phyloP scores from a whole-genome alignment of 1,140 invertebrate species.

The Halyomorpha halys region DNA sequence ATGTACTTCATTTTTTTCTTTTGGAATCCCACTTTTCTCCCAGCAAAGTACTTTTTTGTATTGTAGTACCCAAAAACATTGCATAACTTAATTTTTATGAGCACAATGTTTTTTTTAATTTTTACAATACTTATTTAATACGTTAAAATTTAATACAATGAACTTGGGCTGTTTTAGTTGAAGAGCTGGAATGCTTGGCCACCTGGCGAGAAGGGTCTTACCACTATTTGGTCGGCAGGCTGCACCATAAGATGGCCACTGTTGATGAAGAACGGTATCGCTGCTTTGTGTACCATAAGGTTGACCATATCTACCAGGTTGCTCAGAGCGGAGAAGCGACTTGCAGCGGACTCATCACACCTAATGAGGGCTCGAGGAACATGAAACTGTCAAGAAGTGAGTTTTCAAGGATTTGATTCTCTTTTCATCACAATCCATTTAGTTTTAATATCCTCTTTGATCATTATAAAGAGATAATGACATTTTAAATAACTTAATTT shows the following conservation, averaged over 20 bases:
- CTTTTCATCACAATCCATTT: too few relatives aligned
- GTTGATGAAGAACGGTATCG: slow-evolving; percentile 51
- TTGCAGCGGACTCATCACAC: slow-evolving; percentile 58
- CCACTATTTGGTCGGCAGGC: slow-evolving; percentile 63
- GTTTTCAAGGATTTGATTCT: not conserved
- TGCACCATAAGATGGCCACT: slow-evolving; percentile 42
- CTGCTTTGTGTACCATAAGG: slow-evolving; percentile 55
- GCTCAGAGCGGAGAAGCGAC: slow-evolving; percentile 73
- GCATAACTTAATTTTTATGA: too few relatives aligned
- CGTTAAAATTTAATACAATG: not conserved
- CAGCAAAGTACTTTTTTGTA: too few relatives aligned
- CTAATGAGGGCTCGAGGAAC: slow-evolving; percentile 51
- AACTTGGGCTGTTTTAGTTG: slow-evolving; percentile 47
- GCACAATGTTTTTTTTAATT: too few relatives aligned
- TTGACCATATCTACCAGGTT: slow-evolving; percentile 43
- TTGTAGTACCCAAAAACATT: too few relatives aligned
- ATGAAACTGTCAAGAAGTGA: slow-evolving; percentile 51
- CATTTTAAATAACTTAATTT: too few relatives aligned
- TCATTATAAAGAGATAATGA: too few relatives aligned
- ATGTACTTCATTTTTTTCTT: too few relatives aligned
- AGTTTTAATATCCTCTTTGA: too few relatives aligned
- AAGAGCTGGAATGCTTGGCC: slow-evolving; percentile 70
- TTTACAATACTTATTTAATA: too few relatives aligned
- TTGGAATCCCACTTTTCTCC: too few relatives aligned
- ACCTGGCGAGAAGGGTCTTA: slow-evolving; percentile 77